These are phyloP conservation scores for Tenualosa ilisha DNA, from an alignment of 2,797 vertebrate species.

Conservation along the genomic window DNA sequence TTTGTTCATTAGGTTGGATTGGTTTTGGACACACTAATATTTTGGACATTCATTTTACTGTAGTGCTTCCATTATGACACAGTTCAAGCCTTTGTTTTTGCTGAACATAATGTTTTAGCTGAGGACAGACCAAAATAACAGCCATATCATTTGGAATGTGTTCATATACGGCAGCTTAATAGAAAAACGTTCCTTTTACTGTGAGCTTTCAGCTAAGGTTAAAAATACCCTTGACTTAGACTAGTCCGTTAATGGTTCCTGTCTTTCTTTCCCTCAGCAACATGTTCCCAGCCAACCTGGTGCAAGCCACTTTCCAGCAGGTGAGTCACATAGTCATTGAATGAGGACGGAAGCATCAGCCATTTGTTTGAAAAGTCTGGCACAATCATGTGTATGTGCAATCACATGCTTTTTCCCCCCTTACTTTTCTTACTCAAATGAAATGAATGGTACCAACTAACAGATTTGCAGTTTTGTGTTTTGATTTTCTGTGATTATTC, in stretches of 20 bases:
- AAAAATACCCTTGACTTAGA: neutral
- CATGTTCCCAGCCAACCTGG: constrained; percentile 98
- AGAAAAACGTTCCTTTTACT: neutral
- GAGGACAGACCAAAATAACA: too few species aligned
- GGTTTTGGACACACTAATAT: neutral
- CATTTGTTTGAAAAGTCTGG: neutral
- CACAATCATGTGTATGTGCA: neutral
- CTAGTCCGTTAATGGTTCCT: neutral
- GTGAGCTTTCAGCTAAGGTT: neutral
- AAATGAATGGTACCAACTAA: neutral
- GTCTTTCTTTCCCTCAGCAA: constrained; percentile 79
- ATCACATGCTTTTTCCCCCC: neutral
- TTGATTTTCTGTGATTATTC: neutral
- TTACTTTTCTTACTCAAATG: neutral
- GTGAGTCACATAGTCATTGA: constrained; percentile 67
- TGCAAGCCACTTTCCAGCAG: constrained; percentile 98
- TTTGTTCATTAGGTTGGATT: too few species aligned
- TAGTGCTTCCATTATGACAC: too few species aligned
- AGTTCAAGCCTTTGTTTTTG: neutral
- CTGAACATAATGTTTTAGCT: neutral
- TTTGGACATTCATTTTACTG: neutral
- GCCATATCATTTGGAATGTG: too few species aligned
- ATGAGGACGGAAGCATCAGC: neutral
- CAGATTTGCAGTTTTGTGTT: neutral
- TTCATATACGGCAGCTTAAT: too few species aligned